phyloP scores from a whole-genome alignment of 2,797 vertebrate species.

The Ambastaia sidthimunki region DNA sequence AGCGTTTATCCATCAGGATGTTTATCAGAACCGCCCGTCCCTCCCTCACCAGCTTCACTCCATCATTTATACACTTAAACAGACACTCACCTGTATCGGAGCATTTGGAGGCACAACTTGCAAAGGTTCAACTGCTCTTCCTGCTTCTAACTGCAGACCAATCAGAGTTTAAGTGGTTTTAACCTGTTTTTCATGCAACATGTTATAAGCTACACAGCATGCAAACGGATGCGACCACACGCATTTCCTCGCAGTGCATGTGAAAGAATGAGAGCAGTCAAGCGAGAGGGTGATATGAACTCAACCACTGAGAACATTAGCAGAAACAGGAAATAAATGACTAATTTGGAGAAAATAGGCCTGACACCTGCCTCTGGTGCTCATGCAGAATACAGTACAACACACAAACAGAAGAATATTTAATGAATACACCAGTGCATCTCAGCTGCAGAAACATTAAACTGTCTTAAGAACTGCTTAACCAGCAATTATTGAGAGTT shows the following conservation, averaged over 20 bases:
- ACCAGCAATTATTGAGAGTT: too few species aligned
- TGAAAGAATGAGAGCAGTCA: conserved; percentile 29
- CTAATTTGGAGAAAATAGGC: conserved; percentile 2
- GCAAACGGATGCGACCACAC: conserved; percentile 42
- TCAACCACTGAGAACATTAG: not conserved
- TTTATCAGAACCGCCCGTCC: not conserved
- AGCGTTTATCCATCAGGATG: conserved; percentile 15
- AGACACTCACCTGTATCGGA: conserved; percentile 41
- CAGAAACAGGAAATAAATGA: conserved; percentile 46
- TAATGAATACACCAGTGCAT: not conserved
- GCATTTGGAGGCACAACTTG: conserved; percentile 29
- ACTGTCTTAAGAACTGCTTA: too few species aligned
- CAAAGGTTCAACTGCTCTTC: conserved; percentile 39
- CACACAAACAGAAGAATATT: not conserved
- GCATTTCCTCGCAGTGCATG: conserved; percentile 42
- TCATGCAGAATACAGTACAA: not conserved
- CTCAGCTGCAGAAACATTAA: too few species aligned
- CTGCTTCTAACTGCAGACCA: conserved; percentile 42
- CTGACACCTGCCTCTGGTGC: not conserved
- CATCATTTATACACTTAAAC: conserved; percentile 22
- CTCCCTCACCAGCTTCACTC: conserved; percentile 8
- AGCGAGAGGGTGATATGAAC: not conserved
- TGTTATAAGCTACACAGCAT: conserved; percentile 20
- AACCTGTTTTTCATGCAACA: conserved; percentile 13
- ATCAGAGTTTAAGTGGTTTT: conserved; percentile 24